These are phyloP conservation scores for Seriola aureovittata DNA, from an alignment of 2,113 vertebrate genomes.

Conservation along the genomic window DNA sequence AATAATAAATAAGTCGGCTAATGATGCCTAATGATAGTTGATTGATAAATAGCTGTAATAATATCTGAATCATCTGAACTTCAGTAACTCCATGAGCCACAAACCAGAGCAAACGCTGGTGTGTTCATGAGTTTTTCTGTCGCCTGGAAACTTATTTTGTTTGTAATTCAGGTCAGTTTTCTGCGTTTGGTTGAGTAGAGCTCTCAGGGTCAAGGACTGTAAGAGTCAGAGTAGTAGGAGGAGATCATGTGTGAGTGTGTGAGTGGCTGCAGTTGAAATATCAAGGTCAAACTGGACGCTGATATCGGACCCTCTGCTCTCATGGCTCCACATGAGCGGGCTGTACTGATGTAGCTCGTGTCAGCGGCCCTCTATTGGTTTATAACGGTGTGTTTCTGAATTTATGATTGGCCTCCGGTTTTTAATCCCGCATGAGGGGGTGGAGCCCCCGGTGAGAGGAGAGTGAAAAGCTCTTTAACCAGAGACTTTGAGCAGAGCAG, in stretches of 20 bases:
- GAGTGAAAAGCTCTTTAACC: slow-evolving; percentile 59
- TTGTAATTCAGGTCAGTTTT: too few species aligned
- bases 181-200: neutral
- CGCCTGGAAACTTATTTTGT: too few species aligned
- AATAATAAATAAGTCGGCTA: too few species aligned
- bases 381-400: slow-evolving; percentile 1
- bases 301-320: slow-evolving; percentile 41
- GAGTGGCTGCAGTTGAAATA: slow-evolving; percentile 21
- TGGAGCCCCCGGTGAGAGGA: slow-evolving; percentile 40
- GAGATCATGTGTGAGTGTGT: slow-evolving; percentile 8
- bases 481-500: slow-evolving; percentile 58
- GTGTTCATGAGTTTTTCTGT: too few species aligned
- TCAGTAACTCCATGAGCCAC: too few species aligned
- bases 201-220: neutral
- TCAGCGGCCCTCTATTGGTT: slow-evolving; percentile 60
- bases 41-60: too few species aligned
- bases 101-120: too few species aligned
- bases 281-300: slow-evolving; percentile 67
- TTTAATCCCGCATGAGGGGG: slow-evolving; percentile 71
- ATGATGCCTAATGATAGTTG: too few species aligned
- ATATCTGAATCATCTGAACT: too few species aligned
- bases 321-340: slow-evolving; percentile 16
- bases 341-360: slow-evolving; percentile 16
- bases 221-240: neutral
- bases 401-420: slow-evolving; percentile 62